Evolutionary conservation across 2,888 invertebrate species (phyloP).

Genomic region (Caenorhabditis japonica): DNA sequence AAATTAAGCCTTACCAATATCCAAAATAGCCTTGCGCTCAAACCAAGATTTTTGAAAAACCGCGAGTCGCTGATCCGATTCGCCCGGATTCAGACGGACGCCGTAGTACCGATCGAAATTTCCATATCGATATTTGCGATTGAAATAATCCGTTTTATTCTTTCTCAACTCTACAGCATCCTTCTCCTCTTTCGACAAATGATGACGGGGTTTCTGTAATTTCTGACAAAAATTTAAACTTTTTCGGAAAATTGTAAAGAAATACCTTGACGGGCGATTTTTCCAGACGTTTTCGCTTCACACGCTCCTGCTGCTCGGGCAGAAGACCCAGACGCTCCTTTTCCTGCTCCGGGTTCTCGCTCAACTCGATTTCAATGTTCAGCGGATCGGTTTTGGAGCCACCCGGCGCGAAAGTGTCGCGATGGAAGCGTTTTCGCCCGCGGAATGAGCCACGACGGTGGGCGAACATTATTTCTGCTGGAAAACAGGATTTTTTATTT

Average conservation of each 20-base stretch:
- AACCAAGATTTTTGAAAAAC: slow-evolving; percentile 88
- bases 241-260: slow-evolving; percentile 12
- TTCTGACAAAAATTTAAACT: slow-evolving; percentile 10
- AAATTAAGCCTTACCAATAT: slow-evolving; percentile 82
- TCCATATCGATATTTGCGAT: slow-evolving; percentile 84
- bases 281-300: slow-evolving; percentile 1
- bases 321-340: slow-evolving; percentile 24
- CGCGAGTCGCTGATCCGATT: slow-evolving; percentile 85
- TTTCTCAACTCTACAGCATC: slow-evolving; percentile 34
- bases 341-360: slow-evolving; percentile 25
- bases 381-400: slow-evolving; percentile 49
- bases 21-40: slow-evolving; percentile 89
- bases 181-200: slow-evolving; percentile 28
- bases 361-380: slow-evolving; percentile 40
- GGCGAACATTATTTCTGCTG: slow-evolving; percentile 16
- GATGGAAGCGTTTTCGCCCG: slow-evolving; percentile 41
- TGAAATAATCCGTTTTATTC: slow-evolving; percentile 61
- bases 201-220: slow-evolving; percentile 10
- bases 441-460: slow-evolving; percentile 33
- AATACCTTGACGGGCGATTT: slow-evolving; percentile 2
- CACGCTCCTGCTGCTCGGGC: slow-evolving; percentile 1
- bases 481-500: not conserved
- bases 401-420: slow-evolving; percentile 45
- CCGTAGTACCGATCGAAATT: slow-evolving; percentile 98
- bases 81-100: slow-evolving; percentile 86